These are phyloP conservation scores for Drosophila orena DNA, from an alignment of 1,140 invertebrate genomes.

Conservation along the genomic window DNA sequence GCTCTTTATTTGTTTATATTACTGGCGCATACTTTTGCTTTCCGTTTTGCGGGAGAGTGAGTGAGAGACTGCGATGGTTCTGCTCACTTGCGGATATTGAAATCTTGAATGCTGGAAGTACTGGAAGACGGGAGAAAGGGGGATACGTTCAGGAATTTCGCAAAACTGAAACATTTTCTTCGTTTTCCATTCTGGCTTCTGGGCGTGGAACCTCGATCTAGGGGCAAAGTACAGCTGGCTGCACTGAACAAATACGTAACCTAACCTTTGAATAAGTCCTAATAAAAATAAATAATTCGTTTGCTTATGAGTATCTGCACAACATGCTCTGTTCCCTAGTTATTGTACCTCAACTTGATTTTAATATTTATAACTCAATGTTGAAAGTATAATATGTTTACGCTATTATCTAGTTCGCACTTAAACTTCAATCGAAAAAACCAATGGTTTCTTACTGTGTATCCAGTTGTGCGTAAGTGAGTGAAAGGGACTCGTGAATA, in stretches of 20 bases:
- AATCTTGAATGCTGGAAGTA: slow-evolving; percentile 47
- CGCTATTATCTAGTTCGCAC: too few species aligned
- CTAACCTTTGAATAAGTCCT: too few species aligned
- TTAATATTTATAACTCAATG: too few species aligned
- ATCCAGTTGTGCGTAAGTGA: slow-evolving; percentile 29
- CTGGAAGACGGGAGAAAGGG: slow-evolving; percentile 8
- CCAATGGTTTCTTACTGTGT: slow-evolving; percentile 1
- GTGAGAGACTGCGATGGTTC: neutral
- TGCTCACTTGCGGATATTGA: slow-evolving; percentile 23
- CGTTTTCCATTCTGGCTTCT: slow-evolving; percentile 14
- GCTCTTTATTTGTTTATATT: slow-evolving; percentile 81
- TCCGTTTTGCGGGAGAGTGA: slow-evolving; percentile 43
- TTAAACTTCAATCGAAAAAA: too few species aligned
- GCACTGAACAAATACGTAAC: neutral
- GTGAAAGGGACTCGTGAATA: slow-evolving; percentile 21
- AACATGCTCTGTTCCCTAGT: too few species aligned
- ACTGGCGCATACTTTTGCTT: slow-evolving; percentile 77
- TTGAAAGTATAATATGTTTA: too few species aligned
- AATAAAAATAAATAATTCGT: too few species aligned
- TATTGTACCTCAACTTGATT: too few species aligned
- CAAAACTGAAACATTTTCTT: slow-evolving; percentile 51
- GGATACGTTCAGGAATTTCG: slow-evolving; percentile 50
- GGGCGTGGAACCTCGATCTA: slow-evolving; percentile 29
- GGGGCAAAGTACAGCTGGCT: slow-evolving; percentile 69
- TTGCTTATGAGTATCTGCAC: too few species aligned